Evolutionary conservation across 2,113 vertebrate species (phyloP), one percentile per base, ranked within the genome.

Genomic region (Bagarius yarrelli): DNA sequence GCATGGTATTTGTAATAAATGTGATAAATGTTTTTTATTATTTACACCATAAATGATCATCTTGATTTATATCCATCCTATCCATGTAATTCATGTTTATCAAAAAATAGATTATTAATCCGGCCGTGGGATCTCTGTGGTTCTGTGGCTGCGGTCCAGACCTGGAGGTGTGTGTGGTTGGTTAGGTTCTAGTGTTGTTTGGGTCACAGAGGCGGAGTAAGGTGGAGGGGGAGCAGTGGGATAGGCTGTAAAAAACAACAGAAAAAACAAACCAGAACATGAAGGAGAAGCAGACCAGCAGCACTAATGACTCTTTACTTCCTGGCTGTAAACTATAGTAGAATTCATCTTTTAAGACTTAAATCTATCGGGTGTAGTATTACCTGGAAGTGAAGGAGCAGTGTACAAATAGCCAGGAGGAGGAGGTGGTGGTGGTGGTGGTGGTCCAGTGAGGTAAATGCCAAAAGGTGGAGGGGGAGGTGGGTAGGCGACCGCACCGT

Each of bases 141-240:
- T 15, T 34, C 44, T 30, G 25, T 23, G 27, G 56, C 34, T 25
- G 21, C 36, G 52, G 9, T 56, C 50, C 91, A 87, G 76, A 98
- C 96, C 97, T 94, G 97, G 96, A 12, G 95, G 88, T 81, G 96
- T 96, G 81, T 93, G 89, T 1, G 95, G 95, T 66, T 95, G 89
- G 82, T 94, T 94, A 0, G 94, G 94, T 59, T 94, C 91, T 2
- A 86, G 91, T 2, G 90, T 88, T 61, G 95, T 93, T 74, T 95
- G 95, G 0, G 95, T 94, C 93, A 96, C 90, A 71, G 95, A 94
- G 71, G 95, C 95, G 0, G 97, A 96, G 72, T 98, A 99, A 0
- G 98, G 96, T 0, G 97, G 96, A 0, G 97, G 97, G 0, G 96
- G 93, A 3, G 95, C 93, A 40, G 85, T 94, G 30, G 95, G 89